Percentiles rank a stretch among this genome's conserved stretches.
These are phyloP conservation scores for Scelioninae gen. 1 DNA, from an alignment of 2,888 invertebrate genomes.

Conservation along the genomic window DNA sequence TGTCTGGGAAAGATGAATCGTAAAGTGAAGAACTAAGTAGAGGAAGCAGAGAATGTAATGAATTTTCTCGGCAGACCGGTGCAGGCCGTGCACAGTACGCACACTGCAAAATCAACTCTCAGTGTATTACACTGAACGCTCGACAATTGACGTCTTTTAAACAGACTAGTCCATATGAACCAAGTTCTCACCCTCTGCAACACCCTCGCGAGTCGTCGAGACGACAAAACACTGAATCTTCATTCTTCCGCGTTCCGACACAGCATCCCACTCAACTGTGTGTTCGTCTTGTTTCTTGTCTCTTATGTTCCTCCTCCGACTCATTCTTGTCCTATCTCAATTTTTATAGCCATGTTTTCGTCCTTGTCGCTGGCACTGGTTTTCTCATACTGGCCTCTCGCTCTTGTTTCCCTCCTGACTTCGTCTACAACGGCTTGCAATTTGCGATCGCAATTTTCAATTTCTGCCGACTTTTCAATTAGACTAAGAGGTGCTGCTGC, in stretches of 20 bases:
- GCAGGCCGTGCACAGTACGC: slow-evolving; percentile 47
- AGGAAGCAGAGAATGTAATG: slow-evolving; percentile 72
- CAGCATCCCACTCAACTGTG: slow-evolving; percentile 70
- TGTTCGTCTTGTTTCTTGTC: slow-evolving; percentile 73
- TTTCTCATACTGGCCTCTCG: slow-evolving; percentile 27
- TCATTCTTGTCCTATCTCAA: slow-evolving; percentile 69
- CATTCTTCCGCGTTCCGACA: slow-evolving; percentile 81
- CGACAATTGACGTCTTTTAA: slow-evolving; percentile 83
- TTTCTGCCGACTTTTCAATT: slow-evolving; percentile 85
- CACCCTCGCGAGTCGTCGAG: slow-evolving; percentile 73
- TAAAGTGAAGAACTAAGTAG: slow-evolving; percentile 41
- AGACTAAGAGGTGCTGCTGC: slow-evolving; percentile 84
- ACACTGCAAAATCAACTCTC: slow-evolving; percentile 79
- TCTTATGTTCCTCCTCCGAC: slow-evolving; percentile 65
- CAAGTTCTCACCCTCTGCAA: slow-evolving; percentile 77
- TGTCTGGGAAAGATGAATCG: slow-evolving; percentile 54
- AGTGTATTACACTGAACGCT: slow-evolving; percentile 80
- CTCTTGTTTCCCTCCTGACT: slow-evolving; percentile 68
- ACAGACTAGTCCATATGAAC: slow-evolving; percentile 81
- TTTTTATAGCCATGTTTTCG: slow-evolving; percentile 67
- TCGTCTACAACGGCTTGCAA: slow-evolving; percentile 84
- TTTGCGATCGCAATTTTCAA: slow-evolving; percentile 85
- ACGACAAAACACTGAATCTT: slow-evolving; percentile 83
- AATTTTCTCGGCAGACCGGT: slow-evolving; percentile 71
- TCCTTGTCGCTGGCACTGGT: slow-evolving; percentile 58